Base-by-base conservation (phyloP, 1,140 invertebrate species). In the Drosophila ironensis region DNA sequence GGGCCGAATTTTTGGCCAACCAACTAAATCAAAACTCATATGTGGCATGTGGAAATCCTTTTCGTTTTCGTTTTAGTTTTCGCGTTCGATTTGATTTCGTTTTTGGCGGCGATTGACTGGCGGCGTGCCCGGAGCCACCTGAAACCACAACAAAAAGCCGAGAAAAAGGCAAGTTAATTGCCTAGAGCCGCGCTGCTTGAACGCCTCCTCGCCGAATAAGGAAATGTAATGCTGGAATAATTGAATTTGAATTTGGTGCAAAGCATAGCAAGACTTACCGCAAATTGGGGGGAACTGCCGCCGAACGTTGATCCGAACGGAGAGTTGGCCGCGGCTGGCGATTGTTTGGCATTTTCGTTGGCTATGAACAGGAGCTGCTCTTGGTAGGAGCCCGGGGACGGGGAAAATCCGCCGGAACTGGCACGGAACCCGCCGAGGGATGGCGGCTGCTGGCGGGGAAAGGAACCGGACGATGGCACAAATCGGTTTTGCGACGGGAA, bases 401-500 rank as follows among this genome's bases (percentile, higher is more conserved):
- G 64, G 1, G 80, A 69, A 30, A 66, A 87, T 3, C 60, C 81
- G 9, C 44, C 61, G 14, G 52, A 52, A 30, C 48, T 40, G 11
- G 54, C 20, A 1, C 78, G 64, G 59, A 50, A 75, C 2, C 63
- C 66, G 20, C 27, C 67, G 9, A 69, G 30, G 9, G 54, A 38
- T 14, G 45, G 71, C 16, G 57, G 59, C 19, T 45, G 51, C 38
- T 73, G 76, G 12, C 87, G 82, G 1, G 80, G 81, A 51, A 87
- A 86, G 19, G 67, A 42, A 17, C 78, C 67, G 8, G 82, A 73
- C 24, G 87, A 89, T 76, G 87, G 87, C 53, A 89, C 87, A 57
- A 89, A 89, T 30, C 87, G 87, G 47, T 86, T 89, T 77, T 87
- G 87, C 14, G 82, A 72, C 46, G 81, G 70, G 40, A 89, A 88